A percentile compares a stretch with the other conserved stretches of the same genome.
These are phyloP conservation scores for Apodemia zela DNA, from an alignment of 2,888 invertebrate genomes.

Conservation along the genomic window DNA sequence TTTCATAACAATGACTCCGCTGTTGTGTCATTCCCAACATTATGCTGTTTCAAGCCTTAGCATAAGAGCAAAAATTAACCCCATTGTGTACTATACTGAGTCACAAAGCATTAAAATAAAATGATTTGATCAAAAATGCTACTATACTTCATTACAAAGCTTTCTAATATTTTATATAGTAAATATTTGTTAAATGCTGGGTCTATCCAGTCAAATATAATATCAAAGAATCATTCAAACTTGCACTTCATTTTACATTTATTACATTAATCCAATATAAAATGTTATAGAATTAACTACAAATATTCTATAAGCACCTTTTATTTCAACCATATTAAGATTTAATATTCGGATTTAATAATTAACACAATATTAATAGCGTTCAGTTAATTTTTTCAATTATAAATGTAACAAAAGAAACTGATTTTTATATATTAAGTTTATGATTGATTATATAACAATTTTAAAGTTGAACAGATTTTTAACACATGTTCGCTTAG, in stretches of 20 bases:
- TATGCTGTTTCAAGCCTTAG: slow-evolving; percentile 52
- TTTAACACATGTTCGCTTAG: neutral
- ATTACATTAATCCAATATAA: slow-evolving; percentile 26
- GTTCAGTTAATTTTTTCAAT: neutral
- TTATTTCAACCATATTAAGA: slow-evolving; percentile 16
- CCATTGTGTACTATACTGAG: slow-evolving; percentile 63
- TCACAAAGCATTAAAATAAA: slow-evolving; percentile 72
- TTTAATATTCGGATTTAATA: neutral
- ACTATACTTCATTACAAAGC: slow-evolving; percentile 72
- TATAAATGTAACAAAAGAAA: slow-evolving; percentile 6
- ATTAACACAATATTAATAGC: neutral
- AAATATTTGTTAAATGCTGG: slow-evolving; percentile 75
- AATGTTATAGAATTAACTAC: slow-evolving; percentile 25
- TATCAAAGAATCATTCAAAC: slow-evolving; percentile 55
- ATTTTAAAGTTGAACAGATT: neutral
- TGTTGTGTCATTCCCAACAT: slow-evolving; percentile 59
- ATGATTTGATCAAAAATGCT: slow-evolving; percentile 75
- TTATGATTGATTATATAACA: neutral
- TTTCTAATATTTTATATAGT: slow-evolving; percentile 70
- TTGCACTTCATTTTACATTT: slow-evolving; percentile 50
- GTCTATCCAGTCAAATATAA: slow-evolving; percentile 58
- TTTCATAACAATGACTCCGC: slow-evolving; percentile 65
- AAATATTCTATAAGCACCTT: slow-evolving; percentile 45
- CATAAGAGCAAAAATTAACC: slow-evolving; percentile 60
- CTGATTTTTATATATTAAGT: neutral